phyloP scores from a whole-genome alignment of 92 coral and sea anemone genomes.

The Actinostola sp. region DNA sequence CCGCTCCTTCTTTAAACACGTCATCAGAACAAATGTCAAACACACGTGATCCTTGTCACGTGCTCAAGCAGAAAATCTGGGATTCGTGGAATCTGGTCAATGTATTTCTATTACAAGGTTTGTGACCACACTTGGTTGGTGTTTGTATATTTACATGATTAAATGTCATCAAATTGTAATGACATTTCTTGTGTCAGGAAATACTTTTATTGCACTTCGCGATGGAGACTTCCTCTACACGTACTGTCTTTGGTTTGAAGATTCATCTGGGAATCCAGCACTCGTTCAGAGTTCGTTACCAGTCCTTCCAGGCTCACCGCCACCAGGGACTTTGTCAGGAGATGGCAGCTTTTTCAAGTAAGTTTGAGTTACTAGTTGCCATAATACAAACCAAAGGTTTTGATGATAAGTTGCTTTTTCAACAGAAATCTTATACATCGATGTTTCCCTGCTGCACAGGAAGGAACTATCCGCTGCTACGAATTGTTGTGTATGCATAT shows the following conservation, averaged over 20 bases:
- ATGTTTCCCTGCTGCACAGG: slow-evolving; percentile 81
- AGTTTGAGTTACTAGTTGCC: slow-evolving; percentile 13
- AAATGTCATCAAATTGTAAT: too few species aligned
- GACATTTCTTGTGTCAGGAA: slow-evolving; percentile 50
- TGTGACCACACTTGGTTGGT: too few species aligned
- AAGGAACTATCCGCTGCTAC: slow-evolving; percentile 79
- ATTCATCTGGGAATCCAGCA: slow-evolving; percentile 87
- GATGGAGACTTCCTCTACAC: slow-evolving; percentile 95
- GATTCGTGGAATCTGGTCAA: slow-evolving; percentile 92
- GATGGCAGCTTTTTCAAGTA: slow-evolving; percentile 76
- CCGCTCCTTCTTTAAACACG: slow-evolving; percentile 95
- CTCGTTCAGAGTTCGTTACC: slow-evolving; percentile 66
- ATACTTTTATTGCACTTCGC: slow-evolving; percentile 82
- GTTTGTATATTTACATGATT: too few species aligned
- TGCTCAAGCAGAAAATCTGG: slow-evolving; percentile 96
- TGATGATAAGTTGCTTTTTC: background rate
- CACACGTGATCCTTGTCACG: slow-evolving; percentile 86
- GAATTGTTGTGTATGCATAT: slow-evolving; percentile 93
- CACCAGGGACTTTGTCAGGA: slow-evolving; percentile 80
- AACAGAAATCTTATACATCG: slow-evolving; percentile 78
- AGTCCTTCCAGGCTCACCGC: slow-evolving; percentile 60
- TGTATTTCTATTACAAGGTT: slow-evolving; percentile 84
- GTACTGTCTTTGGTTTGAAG: slow-evolving; percentile 95
- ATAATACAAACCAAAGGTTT: background rate
- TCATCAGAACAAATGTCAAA: slow-evolving; percentile 66